These are phyloP conservation scores for Polymixis flavicincta DNA, from an alignment of 2,888 invertebrate species.

Conservation along the genomic window DNA sequence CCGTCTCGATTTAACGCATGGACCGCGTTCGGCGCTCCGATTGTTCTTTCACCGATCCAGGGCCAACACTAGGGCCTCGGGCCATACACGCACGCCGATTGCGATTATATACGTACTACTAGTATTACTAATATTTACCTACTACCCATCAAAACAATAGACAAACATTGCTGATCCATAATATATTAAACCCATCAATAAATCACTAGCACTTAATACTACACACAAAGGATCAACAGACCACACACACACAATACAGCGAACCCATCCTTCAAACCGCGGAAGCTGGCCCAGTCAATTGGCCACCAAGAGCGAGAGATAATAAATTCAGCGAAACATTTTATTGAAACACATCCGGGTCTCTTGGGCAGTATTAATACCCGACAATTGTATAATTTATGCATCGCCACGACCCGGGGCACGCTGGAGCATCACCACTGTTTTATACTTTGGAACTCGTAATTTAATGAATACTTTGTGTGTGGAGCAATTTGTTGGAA, in stretches of 20 bases:
- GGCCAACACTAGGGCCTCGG: no score
- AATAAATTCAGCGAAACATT: conserved; percentile 72
- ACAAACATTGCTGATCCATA: neutral
- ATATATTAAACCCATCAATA: neutral
- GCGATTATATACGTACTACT: no score
- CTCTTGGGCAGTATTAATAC: conserved; percentile 78
- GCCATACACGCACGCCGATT: no score
- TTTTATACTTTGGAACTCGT: conserved; percentile 57
- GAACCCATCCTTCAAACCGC: conserved; percentile 31
- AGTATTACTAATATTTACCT: no score
- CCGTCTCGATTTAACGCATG: no score
- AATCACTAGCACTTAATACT: neutral
- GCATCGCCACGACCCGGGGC: conserved; percentile 76
- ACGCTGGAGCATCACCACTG: conserved; percentile 53
- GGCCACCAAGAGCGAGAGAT: conserved; percentile 38
- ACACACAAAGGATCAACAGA: neutral
- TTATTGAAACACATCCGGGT: conserved; percentile 80
- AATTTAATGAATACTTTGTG: conserved; percentile 51
- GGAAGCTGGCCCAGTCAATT: conserved; percentile 43
- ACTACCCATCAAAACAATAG: neutral
- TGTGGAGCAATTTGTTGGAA: conserved; percentile 24
- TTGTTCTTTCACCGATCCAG: no score
- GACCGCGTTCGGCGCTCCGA: no score
- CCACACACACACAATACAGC: conserved; percentile 13
- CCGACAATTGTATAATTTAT: conserved; percentile 84